Conservation (phyloP, 1,140 invertebrate species). For the Drosophila yakuba region DNA sequence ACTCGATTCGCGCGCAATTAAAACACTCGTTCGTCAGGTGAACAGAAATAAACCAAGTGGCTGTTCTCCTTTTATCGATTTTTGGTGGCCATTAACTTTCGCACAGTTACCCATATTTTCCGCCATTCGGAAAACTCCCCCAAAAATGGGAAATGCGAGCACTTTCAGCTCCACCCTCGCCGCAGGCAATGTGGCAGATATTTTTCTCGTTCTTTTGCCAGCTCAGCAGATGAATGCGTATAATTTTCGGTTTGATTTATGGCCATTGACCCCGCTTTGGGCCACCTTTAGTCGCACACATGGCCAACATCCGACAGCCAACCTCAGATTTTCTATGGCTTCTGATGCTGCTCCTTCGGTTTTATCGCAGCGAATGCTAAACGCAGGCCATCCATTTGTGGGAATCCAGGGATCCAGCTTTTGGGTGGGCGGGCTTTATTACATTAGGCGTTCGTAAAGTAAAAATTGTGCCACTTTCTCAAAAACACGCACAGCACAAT, state of each 20-base stretch:
- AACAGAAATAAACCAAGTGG: slow-evolving; percentile 6
- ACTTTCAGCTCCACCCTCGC: slow-evolving; percentile 8
- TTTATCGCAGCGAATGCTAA: slow-evolving; percentile 79
- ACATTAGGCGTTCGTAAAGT: slow-evolving; percentile 82
- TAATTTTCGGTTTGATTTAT: slow-evolving; percentile 84
- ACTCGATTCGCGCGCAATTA: slow-evolving; percentile 49
- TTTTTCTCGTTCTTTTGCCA: slow-evolving; percentile 75
- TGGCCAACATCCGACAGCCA: slow-evolving; percentile 41
- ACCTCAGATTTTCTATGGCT: slow-evolving; percentile 76
- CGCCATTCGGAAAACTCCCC: slow-evolving; percentile 71
- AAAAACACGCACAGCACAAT: slow-evolving; percentile 80
- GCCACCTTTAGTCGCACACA: slow-evolving; percentile 65
- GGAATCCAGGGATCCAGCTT: not conserved
- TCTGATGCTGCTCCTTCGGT: slow-evolving; percentile 36
- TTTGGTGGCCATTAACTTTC: slow-evolving; percentile 79
- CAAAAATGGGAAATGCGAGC: slow-evolving; percentile 27
- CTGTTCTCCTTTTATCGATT: slow-evolving; percentile 69
- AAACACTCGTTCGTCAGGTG: slow-evolving; percentile 40
- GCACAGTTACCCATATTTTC: slow-evolving; percentile 83
- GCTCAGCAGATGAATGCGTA: slow-evolving; percentile 84
- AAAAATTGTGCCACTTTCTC: slow-evolving; percentile 84
- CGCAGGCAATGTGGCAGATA: slow-evolving; percentile 76
- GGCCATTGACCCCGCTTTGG: slow-evolving; percentile 72
- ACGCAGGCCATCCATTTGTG: slow-evolving; percentile 75
- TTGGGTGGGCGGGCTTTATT: slow-evolving; percentile 71